Evolutionary conservation across 2,888 invertebrate genomes (phyloP).

Genomic region (Malthinus flaveolus): DNA sequence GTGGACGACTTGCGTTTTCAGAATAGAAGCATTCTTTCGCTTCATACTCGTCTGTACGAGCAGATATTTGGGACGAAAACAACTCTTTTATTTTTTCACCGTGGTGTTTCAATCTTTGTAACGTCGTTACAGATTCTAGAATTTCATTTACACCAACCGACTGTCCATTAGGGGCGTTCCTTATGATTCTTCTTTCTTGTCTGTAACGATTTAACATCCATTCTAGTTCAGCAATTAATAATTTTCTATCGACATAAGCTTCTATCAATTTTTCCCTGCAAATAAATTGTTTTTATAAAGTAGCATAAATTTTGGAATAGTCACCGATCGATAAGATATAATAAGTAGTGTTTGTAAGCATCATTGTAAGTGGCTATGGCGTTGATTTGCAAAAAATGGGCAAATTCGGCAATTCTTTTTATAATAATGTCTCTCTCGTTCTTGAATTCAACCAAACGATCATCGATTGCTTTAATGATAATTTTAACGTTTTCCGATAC

Average conservation of each 20-base stretch:
- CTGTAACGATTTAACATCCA: not conserved
- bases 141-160: conserved; percentile 16
- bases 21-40: no score
- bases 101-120: conserved; percentile 39
- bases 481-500: conserved; percentile 33
- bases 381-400: conserved; percentile 47
- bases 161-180: conserved; percentile 38
- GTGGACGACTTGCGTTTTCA: no score
- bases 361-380: conserved; percentile 47
- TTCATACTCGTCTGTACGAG: conserved; percentile 35
- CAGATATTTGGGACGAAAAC: conserved; percentile 39
- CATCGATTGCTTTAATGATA: conserved; percentile 35
- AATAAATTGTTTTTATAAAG: not conserved
- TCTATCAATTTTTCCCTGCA: not conserved
- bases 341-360: conserved; percentile 45
- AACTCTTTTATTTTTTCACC: conserved; percentile 42
- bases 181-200: conserved; percentile 8
- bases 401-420: conserved; percentile 45
- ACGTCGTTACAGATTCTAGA: conserved; percentile 28
- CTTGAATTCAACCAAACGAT: conserved; percentile 28
- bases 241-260: not conserved
- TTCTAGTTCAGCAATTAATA: not conserved
- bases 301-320: not conserved
- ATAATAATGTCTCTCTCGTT: conserved; percentile 41
- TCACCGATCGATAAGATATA: conserved; percentile 46